phyloP scores from a whole-genome alignment of 2,113 vertebrate genomes.

The Nematolebias whitei region DNA sequence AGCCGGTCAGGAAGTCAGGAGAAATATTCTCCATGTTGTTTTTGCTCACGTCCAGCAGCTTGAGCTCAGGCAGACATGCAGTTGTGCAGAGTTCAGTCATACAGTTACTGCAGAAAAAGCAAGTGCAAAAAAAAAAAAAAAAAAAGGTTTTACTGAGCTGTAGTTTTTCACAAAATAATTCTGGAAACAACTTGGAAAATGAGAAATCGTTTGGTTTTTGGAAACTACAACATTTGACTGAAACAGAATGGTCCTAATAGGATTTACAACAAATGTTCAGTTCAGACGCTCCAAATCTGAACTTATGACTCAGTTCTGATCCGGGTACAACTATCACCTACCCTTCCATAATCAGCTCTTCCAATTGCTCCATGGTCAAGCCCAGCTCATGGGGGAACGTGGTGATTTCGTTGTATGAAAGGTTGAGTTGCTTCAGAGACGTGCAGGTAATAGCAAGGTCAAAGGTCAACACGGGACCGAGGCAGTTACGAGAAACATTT shows the following conservation, averaged over 20 bases:
- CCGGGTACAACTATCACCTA: slow-evolving; percentile 52
- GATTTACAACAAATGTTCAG: not conserved
- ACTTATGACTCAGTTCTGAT: no score
- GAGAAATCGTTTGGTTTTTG: not conserved
- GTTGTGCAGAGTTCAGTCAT: slow-evolving; percentile 79
- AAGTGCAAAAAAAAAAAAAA: not conserved
- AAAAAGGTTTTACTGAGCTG: not conserved
- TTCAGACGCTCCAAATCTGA: no score
- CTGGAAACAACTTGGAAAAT: not conserved
- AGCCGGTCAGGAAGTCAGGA: slow-evolving; percentile 81
- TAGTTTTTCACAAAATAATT: not conserved
- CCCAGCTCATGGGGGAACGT: slow-evolving; percentile 80
- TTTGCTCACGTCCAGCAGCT: slow-evolving; percentile 89
- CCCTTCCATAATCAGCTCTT: slow-evolving; percentile 92
- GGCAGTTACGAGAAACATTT: slow-evolving; percentile 90
- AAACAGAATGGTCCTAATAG: no score
- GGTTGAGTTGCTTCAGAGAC: slow-evolving; percentile 86
- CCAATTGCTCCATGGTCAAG: slow-evolving; percentile 76
- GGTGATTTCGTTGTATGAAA: slow-evolving; percentile 89
- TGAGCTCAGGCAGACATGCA: slow-evolving; percentile 84
- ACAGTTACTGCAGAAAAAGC: slow-evolving; percentile 85
- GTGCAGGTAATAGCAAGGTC: slow-evolving; percentile 76
- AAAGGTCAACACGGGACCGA: slow-evolving; percentile 83
- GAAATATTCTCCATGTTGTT: slow-evolving; percentile 83
- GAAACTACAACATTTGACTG: no score